Evolutionary conservation across 2,888 invertebrate species (phyloP).

Genomic region (Caenorhabditis auriculariae): DNA sequence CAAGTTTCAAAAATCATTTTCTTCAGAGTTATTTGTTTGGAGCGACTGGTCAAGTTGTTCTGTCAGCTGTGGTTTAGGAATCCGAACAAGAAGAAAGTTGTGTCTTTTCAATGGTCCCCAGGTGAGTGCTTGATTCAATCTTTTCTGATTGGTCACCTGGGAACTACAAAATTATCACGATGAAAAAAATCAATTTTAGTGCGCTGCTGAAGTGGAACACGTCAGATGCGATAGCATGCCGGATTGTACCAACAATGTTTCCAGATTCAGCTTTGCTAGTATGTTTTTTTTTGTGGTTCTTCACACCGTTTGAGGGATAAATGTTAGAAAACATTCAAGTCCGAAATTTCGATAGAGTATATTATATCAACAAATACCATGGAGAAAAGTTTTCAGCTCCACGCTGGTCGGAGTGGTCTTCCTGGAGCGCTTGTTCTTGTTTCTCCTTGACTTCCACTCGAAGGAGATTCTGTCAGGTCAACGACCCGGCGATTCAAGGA

Average conservation of each 20-base stretch:
- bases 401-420: conserved; percentile 57
- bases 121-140: conserved; percentile 9
- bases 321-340: no score
- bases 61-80: conserved; percentile 33
- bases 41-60: conserved; percentile 71
- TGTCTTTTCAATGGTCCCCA: conserved; percentile 30
- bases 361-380: no score
- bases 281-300: no score
- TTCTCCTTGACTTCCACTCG: conserved; percentile 58
- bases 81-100: conserved; percentile 28
- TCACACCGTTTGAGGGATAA: no score
- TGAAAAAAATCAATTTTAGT: conserved; percentile 12
- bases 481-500: conserved; percentile 56
- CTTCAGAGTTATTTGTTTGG: conserved; percentile 66
- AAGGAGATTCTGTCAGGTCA: conserved; percentile 57
- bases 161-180: background rate
- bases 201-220: conserved; percentile 63
- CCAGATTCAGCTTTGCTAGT: background rate
- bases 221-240: conserved; percentile 69
- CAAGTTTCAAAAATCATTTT: background rate
- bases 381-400: no score
- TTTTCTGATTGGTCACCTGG: background rate
- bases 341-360: no score
- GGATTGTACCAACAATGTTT: conserved; percentile 58
- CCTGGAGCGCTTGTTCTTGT: conserved; percentile 59